Conservation (phyloP, 2,113 vertebrate species). For the Larimichthys polyactis region DNA sequence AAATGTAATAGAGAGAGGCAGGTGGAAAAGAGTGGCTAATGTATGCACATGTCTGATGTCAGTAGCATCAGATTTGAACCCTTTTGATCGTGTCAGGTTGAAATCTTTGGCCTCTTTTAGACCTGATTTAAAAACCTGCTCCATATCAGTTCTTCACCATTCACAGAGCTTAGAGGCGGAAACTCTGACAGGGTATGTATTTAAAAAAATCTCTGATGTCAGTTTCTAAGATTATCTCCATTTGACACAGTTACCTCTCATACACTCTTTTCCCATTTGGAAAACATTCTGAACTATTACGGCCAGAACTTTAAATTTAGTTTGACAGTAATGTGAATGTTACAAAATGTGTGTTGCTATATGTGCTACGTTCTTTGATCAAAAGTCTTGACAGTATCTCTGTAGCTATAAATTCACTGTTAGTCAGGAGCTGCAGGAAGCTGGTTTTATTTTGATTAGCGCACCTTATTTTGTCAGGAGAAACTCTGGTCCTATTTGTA, state of each 20-base stretch:
- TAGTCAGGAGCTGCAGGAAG: slow-evolving; percentile 14
- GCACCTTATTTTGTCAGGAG: background rate
- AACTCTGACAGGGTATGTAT: slow-evolving; percentile 16
- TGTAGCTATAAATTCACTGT: background rate
- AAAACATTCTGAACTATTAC: background rate
- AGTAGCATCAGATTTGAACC: slow-evolving; percentile 12
- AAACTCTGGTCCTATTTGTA: slow-evolving; percentile 4
- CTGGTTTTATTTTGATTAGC: background rate
- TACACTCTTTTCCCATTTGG: slow-evolving; percentile 1
- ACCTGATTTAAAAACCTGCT: slow-evolving; percentile 10
- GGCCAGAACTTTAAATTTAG: slow-evolving; percentile 33
- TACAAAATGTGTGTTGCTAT: background rate
- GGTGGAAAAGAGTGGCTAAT: background rate
- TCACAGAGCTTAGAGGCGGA: slow-evolving; percentile 21
- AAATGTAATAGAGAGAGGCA: background rate
- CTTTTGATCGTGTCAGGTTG: slow-evolving; percentile 44
- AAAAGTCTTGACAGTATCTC: background rate
- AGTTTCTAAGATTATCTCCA: slow-evolving; percentile 32
- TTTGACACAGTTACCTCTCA: slow-evolving; percentile 42
- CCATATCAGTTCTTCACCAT: slow-evolving; percentile 9
- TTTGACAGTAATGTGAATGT: slow-evolving; percentile 33
- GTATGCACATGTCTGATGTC: slow-evolving; percentile 32
- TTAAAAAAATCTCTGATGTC: slow-evolving; percentile 20
- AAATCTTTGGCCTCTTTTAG: slow-evolving; percentile 27
- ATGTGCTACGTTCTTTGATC: slow-evolving; percentile 13